Conservation (phyloP, 2,797 vertebrate species). For the Xyrichtys novacula region DNA sequence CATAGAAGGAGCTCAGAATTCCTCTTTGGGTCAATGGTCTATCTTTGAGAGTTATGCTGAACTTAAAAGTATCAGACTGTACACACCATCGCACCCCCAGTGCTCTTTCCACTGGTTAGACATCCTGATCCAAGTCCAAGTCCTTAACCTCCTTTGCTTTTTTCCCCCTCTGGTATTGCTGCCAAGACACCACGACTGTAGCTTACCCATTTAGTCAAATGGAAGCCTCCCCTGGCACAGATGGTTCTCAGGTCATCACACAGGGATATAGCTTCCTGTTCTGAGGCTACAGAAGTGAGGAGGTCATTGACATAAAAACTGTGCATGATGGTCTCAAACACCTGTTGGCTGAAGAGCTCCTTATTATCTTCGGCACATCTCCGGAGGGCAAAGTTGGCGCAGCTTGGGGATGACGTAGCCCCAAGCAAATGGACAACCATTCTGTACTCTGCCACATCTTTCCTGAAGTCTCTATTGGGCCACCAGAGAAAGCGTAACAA, state of each 20-base stretch:
- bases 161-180: neutral
- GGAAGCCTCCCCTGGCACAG: neutral
- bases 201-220: neutral
- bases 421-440: conserved; percentile 12
- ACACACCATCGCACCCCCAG: neutral
- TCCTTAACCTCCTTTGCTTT: neutral
- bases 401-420: neutral
- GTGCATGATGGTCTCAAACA: too few species aligned
- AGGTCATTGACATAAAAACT: too few species aligned
- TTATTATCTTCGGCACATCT: too few species aligned
- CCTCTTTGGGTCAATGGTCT: conserved; percentile 7
- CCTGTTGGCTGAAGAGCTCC: too few species aligned
- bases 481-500: conserved; percentile 3
- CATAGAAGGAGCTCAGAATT: conserved; percentile 7
- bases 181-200: neutral
- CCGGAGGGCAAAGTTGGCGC: neutral
- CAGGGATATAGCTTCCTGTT: too few species aligned
- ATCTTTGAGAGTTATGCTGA: neutral
- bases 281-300: too few species aligned
- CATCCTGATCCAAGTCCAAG: neutral
- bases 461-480: neutral
- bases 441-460: neutral
- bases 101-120: neutral
- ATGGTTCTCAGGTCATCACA: neutral
- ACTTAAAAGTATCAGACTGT: neutral